These are phyloP conservation scores for Struthidea cinerea DNA, from an alignment of 2,113 vertebrate species.

Conservation along the genomic window DNA sequence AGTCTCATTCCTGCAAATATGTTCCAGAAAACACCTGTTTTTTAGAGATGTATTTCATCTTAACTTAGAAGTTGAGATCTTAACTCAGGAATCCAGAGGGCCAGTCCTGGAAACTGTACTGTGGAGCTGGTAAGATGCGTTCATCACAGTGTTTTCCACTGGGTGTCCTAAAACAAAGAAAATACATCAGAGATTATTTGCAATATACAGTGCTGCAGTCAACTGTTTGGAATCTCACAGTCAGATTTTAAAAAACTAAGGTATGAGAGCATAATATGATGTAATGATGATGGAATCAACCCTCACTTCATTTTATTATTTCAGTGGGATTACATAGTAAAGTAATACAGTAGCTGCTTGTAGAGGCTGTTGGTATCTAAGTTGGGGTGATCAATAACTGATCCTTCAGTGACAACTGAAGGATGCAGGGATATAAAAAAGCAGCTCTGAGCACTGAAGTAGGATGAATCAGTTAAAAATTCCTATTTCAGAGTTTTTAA, in stretches of 20 bases:
- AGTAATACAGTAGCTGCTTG: not conserved
- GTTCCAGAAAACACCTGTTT: not conserved
- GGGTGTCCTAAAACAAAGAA: not conserved
- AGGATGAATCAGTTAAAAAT: not conserved
- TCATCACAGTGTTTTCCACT: not conserved
- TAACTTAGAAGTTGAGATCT: not conserved
- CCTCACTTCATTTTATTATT: not conserved
- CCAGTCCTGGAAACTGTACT: not conserved
- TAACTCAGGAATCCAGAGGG: not conserved
- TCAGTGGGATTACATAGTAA: not conserved
- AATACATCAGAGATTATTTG: not conserved
- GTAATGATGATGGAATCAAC: not conserved
- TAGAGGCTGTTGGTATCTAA: not conserved
- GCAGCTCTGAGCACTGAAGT: not conserved
- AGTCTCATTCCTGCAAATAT: not conserved
- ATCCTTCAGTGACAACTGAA: not conserved
- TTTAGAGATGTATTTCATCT: not conserved
- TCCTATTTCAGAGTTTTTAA: not conserved
- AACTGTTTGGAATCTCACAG: not conserved
- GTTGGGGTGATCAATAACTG: not conserved
- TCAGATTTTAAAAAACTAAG: not conserved
- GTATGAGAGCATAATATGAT: not conserved
- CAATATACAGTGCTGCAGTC: not conserved
- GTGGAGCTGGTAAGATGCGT: not conserved
- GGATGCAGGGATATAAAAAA: not conserved